Evolutionary conservation across 2,797 vertebrate species (phyloP), one percentile per base, ranked within the genome.

Genomic region (Gambusia yucatana): DNA sequence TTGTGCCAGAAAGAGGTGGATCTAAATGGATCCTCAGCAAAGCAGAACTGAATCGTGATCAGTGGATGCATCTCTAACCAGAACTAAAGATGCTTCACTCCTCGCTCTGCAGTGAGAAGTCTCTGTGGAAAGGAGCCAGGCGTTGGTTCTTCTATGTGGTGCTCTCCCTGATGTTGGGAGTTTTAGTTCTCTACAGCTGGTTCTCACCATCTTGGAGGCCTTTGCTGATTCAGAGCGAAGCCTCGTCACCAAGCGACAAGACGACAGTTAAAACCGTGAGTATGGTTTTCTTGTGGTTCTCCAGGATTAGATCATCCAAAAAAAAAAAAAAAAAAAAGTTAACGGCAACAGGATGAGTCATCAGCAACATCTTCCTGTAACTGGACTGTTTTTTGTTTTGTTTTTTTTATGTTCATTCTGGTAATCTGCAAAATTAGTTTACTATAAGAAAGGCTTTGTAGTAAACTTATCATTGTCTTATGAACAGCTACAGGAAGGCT

Each of bases 51-150:
- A 75, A 55, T 65, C 30, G 9, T 17, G 17, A 75, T 72, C n/a
- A 63, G 52, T 10, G 67, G 63, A 48, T 76, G 10, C 52, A 25
- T 39, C 46, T 3, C 61, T 47, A 70, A 43, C 8, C 22, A 20
- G 6, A 43, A 44, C 48, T 82, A 75, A 87, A 73, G 25, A 52
- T 77, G 43, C 65, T 22, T 30, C 25, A 0, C 5, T 41, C 8
- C 47, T 69, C 81, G 88, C 69, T 86, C 57, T 8, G 25, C 87
- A 91, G 87, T 70, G 87, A 89, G 67, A 90, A 73, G 52, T 33
- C 43, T 73, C 59, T 0, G 0, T 48, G 77, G 82, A 80, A 47
- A 4, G 76, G 72, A 83, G 17, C 3, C 3, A 75, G 39, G 25
- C 65, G 30, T 4, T 47, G 36, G 36, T 25, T 67, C 0, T 50